Evolutionary conservation across 2,113 vertebrate genomes (phyloP), one percentile per base, ranked within the genome.

Genomic region (Campylorhamphus procurvoides): DNA sequence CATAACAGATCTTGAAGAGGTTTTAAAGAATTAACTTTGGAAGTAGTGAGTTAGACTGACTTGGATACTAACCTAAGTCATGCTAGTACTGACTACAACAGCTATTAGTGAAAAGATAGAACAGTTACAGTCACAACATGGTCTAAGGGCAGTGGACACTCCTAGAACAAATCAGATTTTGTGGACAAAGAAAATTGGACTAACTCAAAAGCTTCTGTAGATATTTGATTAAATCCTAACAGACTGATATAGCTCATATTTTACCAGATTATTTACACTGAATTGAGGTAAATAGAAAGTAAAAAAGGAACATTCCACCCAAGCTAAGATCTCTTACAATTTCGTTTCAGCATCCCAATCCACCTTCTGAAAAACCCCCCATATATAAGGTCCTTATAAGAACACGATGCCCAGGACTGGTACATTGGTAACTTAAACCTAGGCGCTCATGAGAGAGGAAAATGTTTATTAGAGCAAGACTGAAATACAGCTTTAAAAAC

Each of bases 351-450:
- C 22, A 78, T 25, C 55, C 31, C 42, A 53, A 71, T 3, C 44
- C 49, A 52, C 10, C 18, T 67, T 66, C 20, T 31, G 37, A 52
- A 89, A 50, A 25, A 33, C n/a, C 63, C 46, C 23, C 23, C 6
- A n/a, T 14, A 58, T 4, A 0, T 4, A 53, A 74, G 53, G 63
- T 14, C 15, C 28, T 58, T 33, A 14, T 1, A 67, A 67, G 33
- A 33, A 55, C 20, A 14, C 10, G 18, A 27, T 40, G 39, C 29
- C 62, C 35, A 72, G 37, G 37, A 44, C 20, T 12, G 19, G 7
- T 1, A 0, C 3, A 8, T 2, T 35, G 16, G 12, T 17, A 66
- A 46, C 22, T 33, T 22, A 22, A 46, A 84, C n/a, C 8, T 7
- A 25, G 24, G 46, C 8, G 12, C 10, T 8, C 29, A 23, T 3